Evolutionary conservation across 2,797 vertebrate species (phyloP).

Genomic region (Clarias laeviceps): DNA sequence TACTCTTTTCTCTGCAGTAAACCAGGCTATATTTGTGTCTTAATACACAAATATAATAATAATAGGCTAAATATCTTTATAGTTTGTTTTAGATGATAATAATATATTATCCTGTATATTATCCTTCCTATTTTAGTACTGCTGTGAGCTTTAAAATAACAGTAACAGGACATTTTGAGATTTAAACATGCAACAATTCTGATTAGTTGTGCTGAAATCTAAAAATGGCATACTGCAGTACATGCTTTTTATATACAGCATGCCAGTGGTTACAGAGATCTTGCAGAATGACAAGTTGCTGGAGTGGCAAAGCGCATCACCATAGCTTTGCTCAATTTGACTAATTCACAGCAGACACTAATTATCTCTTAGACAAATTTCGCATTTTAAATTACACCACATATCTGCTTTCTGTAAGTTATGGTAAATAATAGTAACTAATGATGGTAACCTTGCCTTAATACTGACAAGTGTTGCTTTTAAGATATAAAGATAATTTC

Average conservation of each 20-base stretch:
- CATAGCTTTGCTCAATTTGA: neutral
- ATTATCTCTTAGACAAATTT: constrained; percentile 1
- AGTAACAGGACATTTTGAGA: neutral
- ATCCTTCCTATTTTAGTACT: neutral
- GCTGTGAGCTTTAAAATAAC: neutral
- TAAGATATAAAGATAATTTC: neutral
- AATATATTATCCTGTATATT: neutral
- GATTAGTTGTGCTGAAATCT: neutral
- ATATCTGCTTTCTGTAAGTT: neutral
- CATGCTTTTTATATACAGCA: constrained; percentile 19
- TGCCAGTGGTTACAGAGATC: constrained; percentile 4
- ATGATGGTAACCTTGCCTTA: neutral
- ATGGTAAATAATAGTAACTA: neutral
- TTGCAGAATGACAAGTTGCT: constrained; percentile 24
- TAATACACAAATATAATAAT: no score
- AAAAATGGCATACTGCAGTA: constrained; percentile 3
- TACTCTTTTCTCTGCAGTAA: neutral
- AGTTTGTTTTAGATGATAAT: constrained; percentile 1
- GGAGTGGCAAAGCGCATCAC: neutral
- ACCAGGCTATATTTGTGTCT: neutral
- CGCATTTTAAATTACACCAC: neutral
- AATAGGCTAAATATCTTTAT: neutral
- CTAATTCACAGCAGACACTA: neutral
- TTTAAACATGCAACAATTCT: neutral
- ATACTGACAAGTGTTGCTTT: neutral